Conservation (phyloP, 2,888 invertebrate genomes). For the Dorcus hopei region DNA sequence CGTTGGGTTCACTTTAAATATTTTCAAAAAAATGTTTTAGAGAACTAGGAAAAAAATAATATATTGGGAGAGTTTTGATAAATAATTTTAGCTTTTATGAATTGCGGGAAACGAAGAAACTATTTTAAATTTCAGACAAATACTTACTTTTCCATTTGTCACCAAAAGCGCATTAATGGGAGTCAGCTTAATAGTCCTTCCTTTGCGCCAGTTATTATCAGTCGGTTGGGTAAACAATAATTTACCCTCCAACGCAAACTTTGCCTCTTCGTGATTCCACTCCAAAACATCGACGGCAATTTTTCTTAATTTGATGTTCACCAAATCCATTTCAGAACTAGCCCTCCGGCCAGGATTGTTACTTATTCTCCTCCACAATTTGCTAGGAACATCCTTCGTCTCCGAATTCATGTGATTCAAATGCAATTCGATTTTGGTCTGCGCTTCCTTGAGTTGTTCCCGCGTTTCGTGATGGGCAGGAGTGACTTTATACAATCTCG, state of each 20-base stretch:
- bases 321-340: conserved; percentile 81
- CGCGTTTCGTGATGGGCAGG: conserved; percentile 78
- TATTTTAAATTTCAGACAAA: background rate
- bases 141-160: conserved; percentile 82
- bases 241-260: conserved; percentile 87
- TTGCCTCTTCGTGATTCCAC: conserved; percentile 92
- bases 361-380: conserved; percentile 86
- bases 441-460: conserved; percentile 80
- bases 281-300: conserved; percentile 91
- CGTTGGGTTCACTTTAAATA: background rate
- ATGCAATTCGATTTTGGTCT: conserved; percentile 89
- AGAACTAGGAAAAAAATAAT: background rate
- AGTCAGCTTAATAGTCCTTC: conserved; percentile 82
- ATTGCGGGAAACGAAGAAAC: background rate
- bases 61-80: too few species aligned
- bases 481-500: conserved; percentile 86
- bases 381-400: conserved; percentile 86
- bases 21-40: background rate
- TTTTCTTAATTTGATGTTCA: conserved; percentile 85
- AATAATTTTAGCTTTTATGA: too few species aligned
- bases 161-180: conserved; percentile 87
- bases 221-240: conserved; percentile 85
- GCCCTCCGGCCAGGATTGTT: conserved; percentile 70
- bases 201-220: conserved; percentile 88
- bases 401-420: conserved; percentile 93